Evolutionary conservation across 2,888 invertebrate species (phyloP), one percentile per base, ranked within the genome.

Genomic region (Nymphalis urticae): DNA sequence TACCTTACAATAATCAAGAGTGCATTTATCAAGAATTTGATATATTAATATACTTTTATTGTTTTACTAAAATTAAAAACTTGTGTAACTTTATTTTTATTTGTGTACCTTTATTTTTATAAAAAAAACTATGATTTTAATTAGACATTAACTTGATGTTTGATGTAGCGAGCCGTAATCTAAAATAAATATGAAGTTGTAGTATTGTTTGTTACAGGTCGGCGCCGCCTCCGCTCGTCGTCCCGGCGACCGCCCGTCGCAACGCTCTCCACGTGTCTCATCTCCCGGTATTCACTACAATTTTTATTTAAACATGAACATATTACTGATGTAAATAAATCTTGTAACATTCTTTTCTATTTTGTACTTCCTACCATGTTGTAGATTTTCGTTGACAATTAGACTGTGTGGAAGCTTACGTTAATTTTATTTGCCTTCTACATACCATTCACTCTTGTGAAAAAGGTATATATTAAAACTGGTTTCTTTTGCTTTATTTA

Each of bases 241-340:
- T 83, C 85, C 81, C 76, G 86, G 87, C 81, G 85, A 90, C 89
- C 87, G 86, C 85, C 88, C 82, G 84, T 76, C 80, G 81, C 79
- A 72, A 75, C 74, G 75, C 74, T 72, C 75, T 78, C 79, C 81
- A 83, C 82, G 81, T 74, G 74, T 66, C 74, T 64, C 67, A 65
- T 56, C 62, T 61, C 51, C 64, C 19, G 64, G 51, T 66, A 67
- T 50, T 71, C 67, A 65, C 71, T 75, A 70, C 75, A 73, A 74
- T 76, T 76, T 77, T 76, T 75, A 72, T 61, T 69, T 62, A 70
- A n/a, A n/a, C 74, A 75, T 54, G 72, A 66, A 73, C 62, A 66
- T 71, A 58, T 69, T 73, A 74, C 62, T 68, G 69, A 68, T 36
- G 53, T 60, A 63, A 24, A 63, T 68, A 48, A 63, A 32, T 70